Evolutionary conservation across 2,888 invertebrate species (phyloP), one percentile per base, ranked within the genome.

Genomic region (Platycheirus rosarum): DNA sequence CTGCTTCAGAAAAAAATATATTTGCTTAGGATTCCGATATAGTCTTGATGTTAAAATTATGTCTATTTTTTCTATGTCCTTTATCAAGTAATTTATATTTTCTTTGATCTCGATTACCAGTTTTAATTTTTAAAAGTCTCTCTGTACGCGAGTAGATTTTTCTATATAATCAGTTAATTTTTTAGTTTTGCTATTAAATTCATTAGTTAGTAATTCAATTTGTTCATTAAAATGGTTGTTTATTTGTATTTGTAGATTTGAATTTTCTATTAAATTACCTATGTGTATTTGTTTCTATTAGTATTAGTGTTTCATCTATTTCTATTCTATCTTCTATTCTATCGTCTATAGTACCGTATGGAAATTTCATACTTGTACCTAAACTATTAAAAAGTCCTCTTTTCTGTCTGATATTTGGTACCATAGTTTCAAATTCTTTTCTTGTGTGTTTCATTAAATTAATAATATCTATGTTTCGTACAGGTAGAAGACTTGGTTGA

Each of bases 141-240:
- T 35, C 11, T 35, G 35, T n/a, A n/a, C n/a, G n/a, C n/a, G n/a
- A n/a, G n/a, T n/a, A n/a, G n/a, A n/a, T n/a, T n/a, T n/a, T n/a
- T n/a, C n/a, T n/a, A n/a, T n/a, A n/a, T n/a, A n/a, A n/a, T n/a
- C n/a, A n/a, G n/a, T n/a, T n/a, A n/a, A n/a, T n/a, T n/a, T n/a
- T n/a, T n/a, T n/a, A n/a, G n/a, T n/a, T n/a, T n/a, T n/a, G n/a
- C n/a, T n/a, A n/a, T n/a, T n/a, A n/a, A n/a, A n/a, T n/a, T n/a
- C n/a, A n/a, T n/a, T n/a, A n/a, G n/a, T n/a, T n/a, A 40, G 40
- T 40, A 40, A 40, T 40, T n/a, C 40, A 40, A 40, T 13, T 40
- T 40, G 13, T 7, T 40, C 40, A 2, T 40, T 40, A 14, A 40
- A 40, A 40, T 14, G 40, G 14, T 40, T 40, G 40, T 14, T 40